Evolutionary conservation across 2,888 invertebrate genomes (phyloP).

Genomic region (Trileptium ribeirensis): DNA sequence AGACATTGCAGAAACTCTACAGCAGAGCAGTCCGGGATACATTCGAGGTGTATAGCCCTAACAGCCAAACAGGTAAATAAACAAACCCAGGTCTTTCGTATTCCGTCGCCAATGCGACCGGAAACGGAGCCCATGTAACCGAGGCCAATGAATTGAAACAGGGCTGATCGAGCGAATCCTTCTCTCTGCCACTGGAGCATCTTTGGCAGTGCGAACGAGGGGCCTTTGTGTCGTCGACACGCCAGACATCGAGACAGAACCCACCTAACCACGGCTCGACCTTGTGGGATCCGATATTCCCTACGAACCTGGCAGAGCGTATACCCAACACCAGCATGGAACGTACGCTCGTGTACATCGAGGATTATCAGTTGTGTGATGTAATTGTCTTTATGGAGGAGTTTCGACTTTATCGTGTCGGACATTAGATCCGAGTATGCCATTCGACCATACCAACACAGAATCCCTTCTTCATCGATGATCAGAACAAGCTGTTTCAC

Average conservation of each 20-base stretch:
- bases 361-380: neutral
- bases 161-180: neutral
- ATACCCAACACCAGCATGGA: constrained; percentile 8
- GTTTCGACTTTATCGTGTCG: constrained; percentile 13
- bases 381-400: constrained; percentile 3
- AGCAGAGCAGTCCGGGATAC: constrained; percentile 44
- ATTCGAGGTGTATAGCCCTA: constrained; percentile 50
- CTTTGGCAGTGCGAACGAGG: constrained; percentile 9
- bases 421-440: neutral
- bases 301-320: constrained; percentile 10
- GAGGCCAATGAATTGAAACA: constrained; percentile 41
- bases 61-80: constrained; percentile 53
- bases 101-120: constrained; percentile 39
- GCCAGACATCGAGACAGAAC: neutral
- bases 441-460: constrained; percentile 24
- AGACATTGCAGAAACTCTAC: constrained; percentile 45
- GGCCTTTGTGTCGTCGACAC: constrained; percentile 17
- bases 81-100: constrained; percentile 43
- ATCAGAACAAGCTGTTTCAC: neutral
- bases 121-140: constrained; percentile 52
- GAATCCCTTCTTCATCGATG: constrained; percentile 14
- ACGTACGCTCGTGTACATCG: neutral
- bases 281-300: constrained; percentile 24
- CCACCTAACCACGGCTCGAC: constrained; percentile 12
- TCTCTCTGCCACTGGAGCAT: constrained; percentile 22